Conservation (phyloP, 2,888 invertebrate species). For the Bombylius discolor region DNA sequence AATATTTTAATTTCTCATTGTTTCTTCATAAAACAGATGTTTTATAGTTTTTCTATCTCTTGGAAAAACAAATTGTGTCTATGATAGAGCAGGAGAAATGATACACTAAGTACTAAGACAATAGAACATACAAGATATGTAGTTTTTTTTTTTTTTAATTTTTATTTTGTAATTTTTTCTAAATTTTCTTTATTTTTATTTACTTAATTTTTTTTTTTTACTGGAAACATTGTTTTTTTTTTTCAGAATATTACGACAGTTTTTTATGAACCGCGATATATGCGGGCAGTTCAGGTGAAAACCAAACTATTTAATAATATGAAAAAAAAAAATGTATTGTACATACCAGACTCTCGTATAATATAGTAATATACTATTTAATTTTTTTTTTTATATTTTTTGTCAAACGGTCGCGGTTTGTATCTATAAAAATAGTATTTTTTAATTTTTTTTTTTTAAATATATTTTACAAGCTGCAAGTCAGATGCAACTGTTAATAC, state of each 20-base stretch:
- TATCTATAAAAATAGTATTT: background rate
- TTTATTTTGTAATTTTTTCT: too few species aligned
- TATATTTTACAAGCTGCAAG: background rate
- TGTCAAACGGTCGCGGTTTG: background rate
- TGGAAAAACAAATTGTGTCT: too few species aligned
- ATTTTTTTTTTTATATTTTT: background rate
- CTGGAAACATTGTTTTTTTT: background rate
- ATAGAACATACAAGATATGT: too few species aligned
- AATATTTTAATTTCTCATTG: too few species aligned
- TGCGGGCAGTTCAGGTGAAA: slow-evolving; percentile 11
- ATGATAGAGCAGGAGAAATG: too few species aligned
- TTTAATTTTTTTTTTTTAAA: background rate
- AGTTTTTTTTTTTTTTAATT: background rate
- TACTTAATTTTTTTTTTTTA: background rate
- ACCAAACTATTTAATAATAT: background rate
- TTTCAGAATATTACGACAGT: background rate
- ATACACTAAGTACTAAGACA: too few species aligned
- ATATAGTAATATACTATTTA: background rate
- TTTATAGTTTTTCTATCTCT: too few species aligned
- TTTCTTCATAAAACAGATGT: too few species aligned
- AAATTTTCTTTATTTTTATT: background rate
- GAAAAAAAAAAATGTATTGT: too few species aligned
- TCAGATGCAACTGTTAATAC: background rate
- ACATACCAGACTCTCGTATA: background rate
- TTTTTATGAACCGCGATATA: background rate